phyloP scores from a whole-genome alignment of 2,888 invertebrate species.

The Agrotis segetum region DNA sequence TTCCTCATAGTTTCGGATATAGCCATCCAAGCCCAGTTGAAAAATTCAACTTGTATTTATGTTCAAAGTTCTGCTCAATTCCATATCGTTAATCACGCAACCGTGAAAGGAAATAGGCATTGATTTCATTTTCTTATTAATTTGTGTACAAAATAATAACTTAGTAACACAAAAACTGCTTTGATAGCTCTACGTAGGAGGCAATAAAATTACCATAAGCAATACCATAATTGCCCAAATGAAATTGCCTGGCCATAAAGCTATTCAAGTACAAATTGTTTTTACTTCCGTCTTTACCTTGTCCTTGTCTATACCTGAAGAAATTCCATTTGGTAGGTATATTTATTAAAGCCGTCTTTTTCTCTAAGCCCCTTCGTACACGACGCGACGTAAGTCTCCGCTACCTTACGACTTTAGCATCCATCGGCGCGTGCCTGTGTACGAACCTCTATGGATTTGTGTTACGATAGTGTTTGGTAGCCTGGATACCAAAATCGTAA shows the following conservation, averaged over 20 bases:
- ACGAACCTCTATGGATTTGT: no score
- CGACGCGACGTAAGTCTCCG: no score
- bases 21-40: no score
- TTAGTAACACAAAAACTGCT: conserved; percentile 23
- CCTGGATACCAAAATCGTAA: no score
- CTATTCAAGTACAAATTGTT: conserved; percentile 51
- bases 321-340: conserved; percentile 48
- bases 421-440: no score
- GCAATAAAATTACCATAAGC: conserved; percentile 55
- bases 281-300: conserved; percentile 24
- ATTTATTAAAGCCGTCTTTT: conserved; percentile 53
- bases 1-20: no score
- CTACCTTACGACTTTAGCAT: no score
- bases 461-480: no score
- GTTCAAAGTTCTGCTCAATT: not conserved
- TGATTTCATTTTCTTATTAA: not conserved
- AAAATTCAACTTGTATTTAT: not conserved
- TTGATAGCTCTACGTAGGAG: conserved; percentile 20
- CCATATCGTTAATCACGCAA: no score
- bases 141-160: conserved; percentile 12
- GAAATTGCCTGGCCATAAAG: conserved; percentile 51
- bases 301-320: conserved; percentile 33
- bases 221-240: conserved; percentile 50
- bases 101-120: no score
- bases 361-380: conserved; percentile 2